Percentiles rank a stretch among this genome's conserved stretches.
Evolutionary conservation across 2,113 vertebrate species (phyloP).

Genomic region (Coturnix japonica): DNA sequence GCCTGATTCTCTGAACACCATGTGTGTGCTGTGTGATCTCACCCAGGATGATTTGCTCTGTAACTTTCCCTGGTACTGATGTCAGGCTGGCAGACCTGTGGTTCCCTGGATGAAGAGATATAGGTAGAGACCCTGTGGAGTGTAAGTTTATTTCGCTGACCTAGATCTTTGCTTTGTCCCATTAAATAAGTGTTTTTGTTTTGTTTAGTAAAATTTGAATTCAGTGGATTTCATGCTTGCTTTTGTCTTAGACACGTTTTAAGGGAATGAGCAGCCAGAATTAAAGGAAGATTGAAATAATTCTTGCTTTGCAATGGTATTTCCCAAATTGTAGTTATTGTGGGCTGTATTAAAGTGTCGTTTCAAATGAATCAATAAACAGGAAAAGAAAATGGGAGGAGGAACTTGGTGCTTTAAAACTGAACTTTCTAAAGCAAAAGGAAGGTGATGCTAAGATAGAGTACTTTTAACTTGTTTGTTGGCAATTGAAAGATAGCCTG

Average conservation of each 20-base stretch:
- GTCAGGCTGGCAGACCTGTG: too few relatives aligned
- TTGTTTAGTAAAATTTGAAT: neutral
- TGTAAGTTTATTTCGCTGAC: neutral
- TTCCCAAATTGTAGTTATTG: neutral
- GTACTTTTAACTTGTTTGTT: neutral
- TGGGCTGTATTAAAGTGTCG: neutral
- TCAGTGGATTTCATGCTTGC: neutral
- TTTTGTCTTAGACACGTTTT: neutral
- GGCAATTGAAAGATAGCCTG: neutral
- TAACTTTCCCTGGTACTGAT: too few relatives aligned
- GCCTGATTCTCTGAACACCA: too few relatives aligned
- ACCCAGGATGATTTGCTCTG: too few relatives aligned
- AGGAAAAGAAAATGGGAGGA: neutral
- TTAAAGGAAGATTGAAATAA: neutral
- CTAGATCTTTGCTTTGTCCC: neutral
- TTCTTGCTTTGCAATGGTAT: neutral
- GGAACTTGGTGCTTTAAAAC: neutral
- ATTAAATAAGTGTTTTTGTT: neutral
- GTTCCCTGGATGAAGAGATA: too few relatives aligned
- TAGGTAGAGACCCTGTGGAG: neutral
- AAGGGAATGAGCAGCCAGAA: neutral
- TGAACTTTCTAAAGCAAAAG: slow-evolving; percentile 8
- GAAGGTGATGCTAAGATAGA: neutral
- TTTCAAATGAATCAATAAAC: neutral
- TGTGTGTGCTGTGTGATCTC: too few relatives aligned